phyloP scores from a whole-genome alignment of 2,797 vertebrate genomes.

The Taenioides sp. region DNA sequence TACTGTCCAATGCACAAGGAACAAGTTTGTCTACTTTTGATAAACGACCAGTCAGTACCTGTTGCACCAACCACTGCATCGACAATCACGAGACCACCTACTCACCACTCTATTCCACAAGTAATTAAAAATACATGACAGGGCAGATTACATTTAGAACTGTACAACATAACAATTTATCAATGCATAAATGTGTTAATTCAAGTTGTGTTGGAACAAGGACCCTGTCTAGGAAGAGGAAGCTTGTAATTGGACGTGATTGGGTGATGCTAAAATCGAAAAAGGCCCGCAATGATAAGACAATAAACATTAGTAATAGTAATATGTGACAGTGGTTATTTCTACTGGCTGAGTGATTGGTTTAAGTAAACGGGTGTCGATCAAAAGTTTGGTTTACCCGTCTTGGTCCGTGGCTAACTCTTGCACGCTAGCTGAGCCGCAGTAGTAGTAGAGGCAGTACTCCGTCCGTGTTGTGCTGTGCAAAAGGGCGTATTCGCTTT shows the following conservation, averaged over 20 bases:
- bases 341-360: no score
- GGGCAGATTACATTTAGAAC: not conserved
- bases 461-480: conserved; percentile 17
- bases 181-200: not conserved
- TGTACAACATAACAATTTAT: not conserved
- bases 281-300: not conserved
- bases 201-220: not conserved
- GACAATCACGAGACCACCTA: conserved; percentile 37
- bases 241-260: not conserved
- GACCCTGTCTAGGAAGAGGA: not conserved
- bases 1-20: conserved; percentile 3
- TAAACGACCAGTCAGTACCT: conserved; percentile 31
- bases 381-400: conserved; percentile 59
- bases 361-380: not conserved
- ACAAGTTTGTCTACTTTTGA: not conserved
- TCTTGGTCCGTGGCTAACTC: conserved; percentile 55
- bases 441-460: not conserved
- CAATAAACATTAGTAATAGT: not conserved
- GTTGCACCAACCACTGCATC: conserved; percentile 33
- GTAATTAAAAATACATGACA: not conserved
- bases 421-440: conserved; percentile 53
- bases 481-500: conserved; percentile 1
- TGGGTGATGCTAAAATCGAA: not conserved
- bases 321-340: not conserved
- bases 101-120: conserved; percentile 8